phyloP scores from a whole-genome alignment of 2,113 vertebrate species.

The Rhinoptilus africanus region DNA sequence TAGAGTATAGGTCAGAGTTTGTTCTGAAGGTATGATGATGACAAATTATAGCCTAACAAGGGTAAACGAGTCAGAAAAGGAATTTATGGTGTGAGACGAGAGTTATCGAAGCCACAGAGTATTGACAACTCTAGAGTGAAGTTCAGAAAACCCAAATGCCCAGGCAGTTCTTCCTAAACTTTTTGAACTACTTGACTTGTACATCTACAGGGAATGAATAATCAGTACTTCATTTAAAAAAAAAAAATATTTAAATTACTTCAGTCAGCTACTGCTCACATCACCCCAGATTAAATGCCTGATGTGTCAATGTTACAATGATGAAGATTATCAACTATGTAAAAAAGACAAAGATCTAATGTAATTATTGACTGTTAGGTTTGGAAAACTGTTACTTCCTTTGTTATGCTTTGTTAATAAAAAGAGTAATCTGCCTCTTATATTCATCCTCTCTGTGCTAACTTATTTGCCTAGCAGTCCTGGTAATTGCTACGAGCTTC shows the following conservation, averaged over 20 bases:
- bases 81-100: not conserved
- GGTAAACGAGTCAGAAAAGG: not conserved
- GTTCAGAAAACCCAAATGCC: not conserved
- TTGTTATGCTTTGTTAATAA: not conserved
- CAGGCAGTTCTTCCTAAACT: not conserved
- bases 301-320: not conserved
- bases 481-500: not conserved
- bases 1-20: not conserved
- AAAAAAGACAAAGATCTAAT: not conserved
- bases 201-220: not conserved
- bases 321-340: not conserved
- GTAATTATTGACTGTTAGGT: not conserved
- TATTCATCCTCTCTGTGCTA: not conserved
- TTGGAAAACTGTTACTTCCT: not conserved
- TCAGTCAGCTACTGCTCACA: not conserved
- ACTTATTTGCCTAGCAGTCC: not conserved
- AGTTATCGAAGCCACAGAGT: not conserved
- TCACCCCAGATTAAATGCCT: not conserved
- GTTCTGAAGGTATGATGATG: not conserved
- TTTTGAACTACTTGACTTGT: not conserved
- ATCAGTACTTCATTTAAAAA: not conserved
- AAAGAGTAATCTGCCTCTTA: not conserved
- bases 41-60: not conserved
- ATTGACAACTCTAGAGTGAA: not conserved
- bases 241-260: not conserved